Conservation (phyloP, 1,140 invertebrate species). For the Drosophila repleta region DNA sequence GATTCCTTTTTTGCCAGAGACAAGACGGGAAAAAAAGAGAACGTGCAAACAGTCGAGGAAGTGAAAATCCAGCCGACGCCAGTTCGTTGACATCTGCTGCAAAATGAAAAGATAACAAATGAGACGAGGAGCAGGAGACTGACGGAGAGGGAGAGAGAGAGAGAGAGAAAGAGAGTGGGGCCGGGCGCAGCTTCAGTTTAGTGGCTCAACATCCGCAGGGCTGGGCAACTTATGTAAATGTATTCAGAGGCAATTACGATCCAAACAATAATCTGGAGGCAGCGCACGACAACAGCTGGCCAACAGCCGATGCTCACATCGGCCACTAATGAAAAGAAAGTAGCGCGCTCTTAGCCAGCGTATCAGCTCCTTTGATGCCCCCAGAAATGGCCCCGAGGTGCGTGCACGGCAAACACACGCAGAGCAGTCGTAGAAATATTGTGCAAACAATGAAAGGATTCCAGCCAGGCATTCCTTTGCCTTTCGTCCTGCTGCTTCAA, state of each 20-base stretch:
- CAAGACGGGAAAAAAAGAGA: conserved; percentile 40
- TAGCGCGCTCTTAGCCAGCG: conserved; percentile 12
- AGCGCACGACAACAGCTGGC: conserved; percentile 8
- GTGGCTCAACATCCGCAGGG: background rate
- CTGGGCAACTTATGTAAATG: conserved; percentile 38
- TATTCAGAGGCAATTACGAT: conserved; percentile 48
- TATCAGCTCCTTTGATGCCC: conserved; percentile 39
- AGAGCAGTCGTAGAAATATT: conserved; percentile 22
- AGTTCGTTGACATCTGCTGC: conserved; percentile 62
- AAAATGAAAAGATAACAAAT: conserved; percentile 51
- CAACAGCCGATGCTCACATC: conserved; percentile 20
- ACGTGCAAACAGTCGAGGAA: conserved; percentile 36
- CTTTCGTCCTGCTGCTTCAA: background rate
- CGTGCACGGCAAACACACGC: background rate
- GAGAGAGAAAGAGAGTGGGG: no score
- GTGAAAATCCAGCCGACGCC: conserved; percentile 17
- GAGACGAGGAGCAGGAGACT: background rate
- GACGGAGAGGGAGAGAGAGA: no score
- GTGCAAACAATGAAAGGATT: conserved; percentile 37
- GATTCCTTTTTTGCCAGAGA: background rate
- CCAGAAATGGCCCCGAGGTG: conserved; percentile 12
- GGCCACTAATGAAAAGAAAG: conserved; percentile 62
- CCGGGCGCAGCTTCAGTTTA: background rate
- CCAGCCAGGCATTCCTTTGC: conserved; percentile 16
- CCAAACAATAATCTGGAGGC: conserved; percentile 43